phyloP scores from a whole-genome alignment of 2,797 vertebrate species.

The Brachymystax lenok region DNA sequence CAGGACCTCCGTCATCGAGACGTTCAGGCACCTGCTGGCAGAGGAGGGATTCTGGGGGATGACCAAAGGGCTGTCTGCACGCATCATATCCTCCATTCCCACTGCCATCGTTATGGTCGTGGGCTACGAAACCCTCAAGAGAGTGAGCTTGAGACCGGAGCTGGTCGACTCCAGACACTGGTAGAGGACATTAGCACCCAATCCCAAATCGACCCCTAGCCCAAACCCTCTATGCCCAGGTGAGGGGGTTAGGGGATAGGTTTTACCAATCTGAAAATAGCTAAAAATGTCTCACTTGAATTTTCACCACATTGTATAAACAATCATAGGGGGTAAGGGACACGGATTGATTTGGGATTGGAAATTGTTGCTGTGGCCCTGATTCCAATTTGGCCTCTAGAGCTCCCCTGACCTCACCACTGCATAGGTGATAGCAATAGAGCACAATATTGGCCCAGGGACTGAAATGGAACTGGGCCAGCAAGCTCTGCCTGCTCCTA shows the following conservation, averaged over 20 bases:
- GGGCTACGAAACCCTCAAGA: slow-evolving; percentile 96
- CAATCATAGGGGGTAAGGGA: neutral
- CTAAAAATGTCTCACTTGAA: neutral
- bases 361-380: slow-evolving; percentile 15
- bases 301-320: neutral
- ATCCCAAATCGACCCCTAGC: neutral
- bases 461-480: slow-evolving; percentile 18
- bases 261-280: neutral
- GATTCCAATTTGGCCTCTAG: slow-evolving; percentile 34
- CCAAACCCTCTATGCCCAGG: neutral
- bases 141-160: slow-evolving; percentile 91
- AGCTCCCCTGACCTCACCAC: slow-evolving; percentile 5
- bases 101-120: slow-evolving; percentile 96
- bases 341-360: neutral
- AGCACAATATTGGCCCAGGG: slow-evolving; percentile 20
- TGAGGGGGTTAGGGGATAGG: neutral
- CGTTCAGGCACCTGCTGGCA: slow-evolving; percentile 88
- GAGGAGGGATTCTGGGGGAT: slow-evolving; percentile 95
- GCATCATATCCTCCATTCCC: slow-evolving; percentile 93
- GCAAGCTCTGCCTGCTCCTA: slow-evolving; percentile 1
- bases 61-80: slow-evolving; percentile 94
- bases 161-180: slow-evolving; percentile 95
- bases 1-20: slow-evolving; percentile 86
- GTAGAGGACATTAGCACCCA: slow-evolving; percentile 68
- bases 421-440: slow-evolving; percentile 6